Evolutionary conservation across 2,888 invertebrate species (phyloP), one percentile per base, ranked within the genome.

Genomic region (Thera obeliscata): DNA sequence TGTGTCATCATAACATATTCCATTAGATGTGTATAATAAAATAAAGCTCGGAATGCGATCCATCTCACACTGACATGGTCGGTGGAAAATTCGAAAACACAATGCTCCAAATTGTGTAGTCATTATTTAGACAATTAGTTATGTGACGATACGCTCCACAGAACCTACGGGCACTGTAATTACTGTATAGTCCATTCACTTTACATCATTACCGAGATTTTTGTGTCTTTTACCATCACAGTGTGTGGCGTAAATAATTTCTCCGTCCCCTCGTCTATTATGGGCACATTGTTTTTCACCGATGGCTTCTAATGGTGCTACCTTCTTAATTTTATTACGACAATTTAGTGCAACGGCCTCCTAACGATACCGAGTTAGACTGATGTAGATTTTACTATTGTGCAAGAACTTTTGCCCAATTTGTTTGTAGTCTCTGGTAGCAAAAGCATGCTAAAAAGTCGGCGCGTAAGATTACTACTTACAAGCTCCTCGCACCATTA

Each of bases 161-260:
- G 84, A 87, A 76, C 82, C 84, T 80, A 77, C 76, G 85, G 82
- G 79, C 84, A 81, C 88, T 80, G 87, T 91, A 90, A 91, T 93
- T 91, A 88, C 87, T 81, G 83, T 83, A 2, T 8, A 89, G 88
- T 91, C 88, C 90, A 88, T 92, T 93, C 90, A 89, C 90, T 92
- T 91, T 88, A 87, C 85, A 85, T 89, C 88, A 85, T 90, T 90
- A 89, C 88, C 78, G 83, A 84, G 86, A 91, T 87, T 88, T 88
- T 89, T 87, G 89, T 84, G 87, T 91, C 89, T 88, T 87, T 87
- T 86, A 87, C 84, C 84, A 82, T 84, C 84, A 78, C 82, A 81
- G 80, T 85, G 77, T 87, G 87, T 91, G 88, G 90, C 93, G 92
- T 91, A 91, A 91, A 93, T 93, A 92, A 93, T 93, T 90, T 87